Evolutionary conservation across 2,113 vertebrate species (phyloP), one percentile per base, ranked within the genome.

Genomic region (Atrichornis clamosus): DNA sequence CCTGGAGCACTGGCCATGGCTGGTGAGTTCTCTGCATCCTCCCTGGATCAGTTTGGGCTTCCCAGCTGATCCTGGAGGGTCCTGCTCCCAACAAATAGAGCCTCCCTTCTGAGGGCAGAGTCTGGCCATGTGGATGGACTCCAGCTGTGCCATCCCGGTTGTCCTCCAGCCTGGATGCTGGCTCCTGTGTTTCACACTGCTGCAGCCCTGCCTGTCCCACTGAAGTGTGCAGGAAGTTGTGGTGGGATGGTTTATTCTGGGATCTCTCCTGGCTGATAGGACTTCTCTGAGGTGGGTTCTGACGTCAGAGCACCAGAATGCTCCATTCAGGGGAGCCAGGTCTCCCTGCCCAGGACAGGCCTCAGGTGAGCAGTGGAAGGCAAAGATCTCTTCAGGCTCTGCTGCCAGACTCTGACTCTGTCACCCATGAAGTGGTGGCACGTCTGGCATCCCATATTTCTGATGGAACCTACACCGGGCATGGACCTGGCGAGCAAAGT

Each of bases 301-400:
- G 69, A 27, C 26, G 8, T 26, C 41, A 52, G n/a, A 67, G 24
- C 18, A 39, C 35, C 64, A 18, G 35, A 32, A 24, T 47, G 15
- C 41, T 22, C 28, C 5, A 0, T 15, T 33, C 7, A 3, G 24
- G 33, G 28, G 8, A 32, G 26, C 8, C 27, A 6, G 30, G 21
- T 53, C 52, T 30, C 70, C 26, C 68, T 55, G 39, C 21, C 28
- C 59, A 27, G 15, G 59, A 23, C 19, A 3, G n/a, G 69, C 44
- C 69, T 41, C 37, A 11, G 23, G 35, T 56, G n/a, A 53, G 74
- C 37, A 5, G 15, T 33, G 63, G 42, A 44, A 22, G 18, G 16
- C 49, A 49, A 16, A 62, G 69, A 33, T 52, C 52, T 44, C 56
- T 49, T 26, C 6, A 63, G 35, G 47, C 37, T 76, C 46, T 79